Evolutionary conservation across 1,140 invertebrate genomes (phyloP), one percentile per base, ranked within the genome.

Genomic region (Lordiphosa mommai): DNA sequence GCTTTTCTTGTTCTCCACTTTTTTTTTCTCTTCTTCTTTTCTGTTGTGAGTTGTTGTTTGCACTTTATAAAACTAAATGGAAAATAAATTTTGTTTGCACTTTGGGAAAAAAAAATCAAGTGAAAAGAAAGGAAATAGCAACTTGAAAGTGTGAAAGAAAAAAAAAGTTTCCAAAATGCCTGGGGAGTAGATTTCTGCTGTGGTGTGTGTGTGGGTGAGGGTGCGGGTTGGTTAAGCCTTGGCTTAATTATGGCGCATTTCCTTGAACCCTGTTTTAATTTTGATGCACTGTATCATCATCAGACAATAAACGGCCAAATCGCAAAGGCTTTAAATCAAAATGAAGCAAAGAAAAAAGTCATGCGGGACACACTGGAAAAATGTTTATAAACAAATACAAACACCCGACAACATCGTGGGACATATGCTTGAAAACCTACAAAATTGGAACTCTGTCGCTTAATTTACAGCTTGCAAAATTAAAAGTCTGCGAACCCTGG

Each of bases 11-110:
- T 55, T 56, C 48, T 37, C 12, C 30, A 16, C 36, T 61, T 74
- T 67, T 67, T 40, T 32, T 38, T 30, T 55, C 17, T 38, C 16
- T 46, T 51, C 43, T 58, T 60, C 52, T 58, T 53, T 40, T 41
- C 68, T 34, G 44, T 63, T 69, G 53, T 66, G 47, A 41, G 48
- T 38, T 67, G 70, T 56, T 84, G 61, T 76, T 84, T 68, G 70
- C 70, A 61, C 76, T 84, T 72, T 77, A 72, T 64, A 84, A 76
- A 80, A 84, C 72, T 84, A 84, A 84, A 84, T 84, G 77, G 77
- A 84, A 84, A 84, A 84, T 84, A 84, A 84, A 84, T 84, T 84
- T 84, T 84, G 77, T 84, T 84, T 84, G 77, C 77, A 64, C 76
- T 82, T 71, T 63, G 67, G 56, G 49, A 56, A 51, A 61, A 65